A percentile compares a stretch with the other conserved stretches of the same genome.
Evolutionary conservation across 2,888 invertebrate genomes (phyloP).

Genomic region (Aquatica leii): DNA sequence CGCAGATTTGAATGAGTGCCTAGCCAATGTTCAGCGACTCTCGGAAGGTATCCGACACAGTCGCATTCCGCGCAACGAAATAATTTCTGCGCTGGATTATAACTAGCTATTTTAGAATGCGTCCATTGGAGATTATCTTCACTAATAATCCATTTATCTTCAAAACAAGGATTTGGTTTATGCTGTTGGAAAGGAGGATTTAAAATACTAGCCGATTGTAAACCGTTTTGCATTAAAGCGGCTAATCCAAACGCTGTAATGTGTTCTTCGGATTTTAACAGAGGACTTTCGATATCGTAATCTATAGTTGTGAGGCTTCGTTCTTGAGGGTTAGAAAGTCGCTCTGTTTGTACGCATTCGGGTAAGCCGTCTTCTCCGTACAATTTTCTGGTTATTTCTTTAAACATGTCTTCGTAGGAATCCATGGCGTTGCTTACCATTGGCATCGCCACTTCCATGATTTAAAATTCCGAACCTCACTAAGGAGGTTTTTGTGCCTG

Average conservation of each 20-base stretch:
- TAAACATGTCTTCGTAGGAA: slow-evolving; percentile 86
- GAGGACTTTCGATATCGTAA: slow-evolving; percentile 60
- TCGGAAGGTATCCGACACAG: slow-evolving; percentile 76
- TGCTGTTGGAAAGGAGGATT: slow-evolving; percentile 66
- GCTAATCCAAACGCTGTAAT: slow-evolving; percentile 77
- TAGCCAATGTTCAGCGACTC: slow-evolving; percentile 80
- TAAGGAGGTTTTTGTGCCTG: slow-evolving; percentile 28
- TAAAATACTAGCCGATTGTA: slow-evolving; percentile 72
- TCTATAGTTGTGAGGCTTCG: slow-evolving; percentile 61
- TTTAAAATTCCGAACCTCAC: slow-evolving; percentile 15
- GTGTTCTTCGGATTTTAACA: slow-evolving; percentile 76
- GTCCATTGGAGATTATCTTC: slow-evolving; percentile 78
- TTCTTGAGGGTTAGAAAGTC: slow-evolving; percentile 53
- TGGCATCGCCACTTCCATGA: slow-evolving; percentile 66
- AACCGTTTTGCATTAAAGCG: slow-evolving; percentile 79
- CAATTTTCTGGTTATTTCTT: slow-evolving; percentile 90
- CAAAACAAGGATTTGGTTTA: slow-evolving; percentile 46
- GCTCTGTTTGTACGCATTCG: slow-evolving; percentile 56
- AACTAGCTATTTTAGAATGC: slow-evolving; percentile 81
- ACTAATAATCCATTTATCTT: slow-evolving; percentile 72
- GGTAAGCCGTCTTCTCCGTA: slow-evolving; percentile 80
- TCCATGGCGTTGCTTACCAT: slow-evolving; percentile 69
- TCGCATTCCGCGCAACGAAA: slow-evolving; percentile 81
- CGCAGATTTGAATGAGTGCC: slow-evolving; percentile 75
- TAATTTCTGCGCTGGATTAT: slow-evolving; percentile 77